Evolutionary conservation across 2,888 invertebrate genomes (phyloP).

Genomic region (Phengaris alcon): DNA sequence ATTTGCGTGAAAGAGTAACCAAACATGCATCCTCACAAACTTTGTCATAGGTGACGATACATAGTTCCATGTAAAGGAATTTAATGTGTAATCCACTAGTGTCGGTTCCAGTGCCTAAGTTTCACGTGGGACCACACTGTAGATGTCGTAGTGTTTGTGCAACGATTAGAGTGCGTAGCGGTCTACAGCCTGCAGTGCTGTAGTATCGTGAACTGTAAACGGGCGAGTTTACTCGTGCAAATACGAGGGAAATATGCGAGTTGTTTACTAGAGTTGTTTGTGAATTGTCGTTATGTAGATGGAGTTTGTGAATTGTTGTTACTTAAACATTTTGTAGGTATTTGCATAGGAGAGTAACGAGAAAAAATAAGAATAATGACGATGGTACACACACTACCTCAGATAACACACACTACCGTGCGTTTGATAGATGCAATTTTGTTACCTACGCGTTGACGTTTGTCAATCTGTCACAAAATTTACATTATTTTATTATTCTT

Average conservation of each 20-base stretch:
- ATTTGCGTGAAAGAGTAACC: no score
- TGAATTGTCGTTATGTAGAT: neutral
- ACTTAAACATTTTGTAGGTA: no score
- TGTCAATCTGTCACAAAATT: no score
- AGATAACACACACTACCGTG: no score
- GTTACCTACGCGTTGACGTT: no score
- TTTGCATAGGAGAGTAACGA: no score
- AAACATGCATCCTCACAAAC: no score
- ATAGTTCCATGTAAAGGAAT: neutral
- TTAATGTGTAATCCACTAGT: neutral
- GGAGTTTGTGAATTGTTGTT: neutral
- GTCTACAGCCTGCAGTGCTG: conserved; percentile 37
- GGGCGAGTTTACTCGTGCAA: neutral
- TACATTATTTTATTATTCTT: no score
- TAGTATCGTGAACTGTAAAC: neutral
- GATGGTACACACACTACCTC: no score
- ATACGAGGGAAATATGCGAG: neutral
- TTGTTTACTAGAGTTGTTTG: conserved; percentile 18
- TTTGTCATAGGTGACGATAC: neutral
- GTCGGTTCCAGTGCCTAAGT: conserved; percentile 8
- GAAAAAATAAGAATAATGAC: no score
- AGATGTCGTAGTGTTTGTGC: conserved; percentile 46
- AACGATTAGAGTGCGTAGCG: conserved; percentile 49
- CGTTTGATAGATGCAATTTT: no score
- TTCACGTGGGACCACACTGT: conserved; percentile 42